Percentiles rank a stretch among this genome's conserved stretches.
Evolutionary conservation across 53 echinoderm and acorn worm species (phyloP).

Genomic region (Temnopleurus reevesii): DNA sequence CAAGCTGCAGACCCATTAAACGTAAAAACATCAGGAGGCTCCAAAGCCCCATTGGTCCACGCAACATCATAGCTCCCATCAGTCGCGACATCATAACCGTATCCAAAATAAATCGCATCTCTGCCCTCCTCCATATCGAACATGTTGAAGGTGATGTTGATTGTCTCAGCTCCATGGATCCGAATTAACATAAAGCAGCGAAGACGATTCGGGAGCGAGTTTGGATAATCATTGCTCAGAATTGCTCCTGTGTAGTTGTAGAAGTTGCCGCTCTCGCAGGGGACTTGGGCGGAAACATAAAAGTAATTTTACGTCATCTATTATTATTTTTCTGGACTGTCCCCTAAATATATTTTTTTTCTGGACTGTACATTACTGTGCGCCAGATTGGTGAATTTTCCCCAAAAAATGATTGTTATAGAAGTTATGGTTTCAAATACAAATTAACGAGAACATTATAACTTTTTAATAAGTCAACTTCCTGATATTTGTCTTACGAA

Average conservation of each 20-base stretch:
- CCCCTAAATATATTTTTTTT: no score
- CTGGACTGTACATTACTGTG: no score
- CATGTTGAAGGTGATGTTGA: neutral
- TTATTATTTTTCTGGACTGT: no score
- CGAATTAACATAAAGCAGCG: neutral
- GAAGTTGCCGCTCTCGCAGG: neutral
- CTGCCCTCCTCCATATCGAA: neutral
- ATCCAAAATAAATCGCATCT: neutral
- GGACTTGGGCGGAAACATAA: neutral
- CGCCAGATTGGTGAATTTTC: no score
- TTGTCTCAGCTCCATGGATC: conserved; percentile 30
- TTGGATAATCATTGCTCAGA: neutral
- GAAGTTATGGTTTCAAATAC: no score
- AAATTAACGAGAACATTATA: no score
- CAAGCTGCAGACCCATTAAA: neutral
- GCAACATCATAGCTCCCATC: neutral
- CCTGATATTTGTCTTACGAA: no score
- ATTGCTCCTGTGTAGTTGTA: conserved; percentile 5
- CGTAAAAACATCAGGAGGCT: neutral
- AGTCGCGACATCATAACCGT: neutral
- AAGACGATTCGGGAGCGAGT: neutral
- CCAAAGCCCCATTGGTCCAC: neutral
- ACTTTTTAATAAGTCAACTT: no score
- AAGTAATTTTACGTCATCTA: no score
- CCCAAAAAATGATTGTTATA: no score